Evolutionary conservation across 2,113 vertebrate species (phyloP).

Genomic region (Anhinga anhinga): DNA sequence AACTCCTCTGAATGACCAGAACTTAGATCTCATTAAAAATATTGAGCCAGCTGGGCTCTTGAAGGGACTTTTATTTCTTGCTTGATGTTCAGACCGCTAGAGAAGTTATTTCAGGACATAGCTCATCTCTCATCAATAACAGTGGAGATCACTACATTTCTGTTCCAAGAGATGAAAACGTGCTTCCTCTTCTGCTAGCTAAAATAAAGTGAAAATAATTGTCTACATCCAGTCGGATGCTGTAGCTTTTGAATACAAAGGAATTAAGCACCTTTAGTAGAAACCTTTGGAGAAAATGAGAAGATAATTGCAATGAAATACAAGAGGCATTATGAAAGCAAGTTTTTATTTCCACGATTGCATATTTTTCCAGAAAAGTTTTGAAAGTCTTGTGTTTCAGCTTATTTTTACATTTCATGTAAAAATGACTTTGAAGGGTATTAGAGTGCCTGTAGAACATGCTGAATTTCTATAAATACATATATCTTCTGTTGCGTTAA

Average conservation of each 20-base stretch:
- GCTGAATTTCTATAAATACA: neutral
- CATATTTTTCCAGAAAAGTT: neutral
- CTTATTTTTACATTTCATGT: neutral
- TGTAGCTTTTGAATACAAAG: neutral
- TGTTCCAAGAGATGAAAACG: neutral
- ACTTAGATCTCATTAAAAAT: neutral
- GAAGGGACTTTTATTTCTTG: neutral
- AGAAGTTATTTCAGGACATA: neutral
- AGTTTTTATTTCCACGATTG: neutral
- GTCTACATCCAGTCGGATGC: neutral
- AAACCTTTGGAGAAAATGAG: neutral
- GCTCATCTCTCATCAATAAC: neutral
- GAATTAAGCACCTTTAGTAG: neutral
- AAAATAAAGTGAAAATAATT: neutral
- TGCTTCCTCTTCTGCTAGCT: neutral
- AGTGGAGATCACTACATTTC: neutral
- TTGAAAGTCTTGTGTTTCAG: neutral
- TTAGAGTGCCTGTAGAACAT: neutral
- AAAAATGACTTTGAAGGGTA: constrained; percentile 5
- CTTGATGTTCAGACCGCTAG: neutral
- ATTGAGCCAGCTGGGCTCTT: neutral
- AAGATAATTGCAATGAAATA: neutral
- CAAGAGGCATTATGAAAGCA: neutral
- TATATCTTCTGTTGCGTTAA: constrained; percentile 2
- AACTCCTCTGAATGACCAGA: neutral